Base-by-base conservation (phyloP, 2,797 vertebrate species). In the Brachyrhaphis roseni region DNA sequence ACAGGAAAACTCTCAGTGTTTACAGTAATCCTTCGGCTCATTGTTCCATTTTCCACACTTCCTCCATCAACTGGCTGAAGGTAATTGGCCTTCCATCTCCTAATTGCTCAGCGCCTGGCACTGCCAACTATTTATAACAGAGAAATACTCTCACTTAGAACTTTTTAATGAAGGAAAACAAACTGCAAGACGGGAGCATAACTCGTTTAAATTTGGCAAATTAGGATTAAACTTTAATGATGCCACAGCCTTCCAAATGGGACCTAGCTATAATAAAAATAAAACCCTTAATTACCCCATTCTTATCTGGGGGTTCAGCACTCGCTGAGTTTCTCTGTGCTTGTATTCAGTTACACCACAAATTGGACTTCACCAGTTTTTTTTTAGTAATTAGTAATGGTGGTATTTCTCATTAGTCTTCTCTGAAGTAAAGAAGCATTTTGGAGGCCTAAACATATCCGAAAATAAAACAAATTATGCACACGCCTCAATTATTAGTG, bases 181-280 rank as follows among this genome's bases (percentile, higher is more conserved):
- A 88, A 90, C 82, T 77, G 77, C 86, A 87, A 84, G 88, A 87
- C 80, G 78, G 88, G 78, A 78, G 47, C 82, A 73, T 80, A 77
- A 79, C 80, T 89, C 78, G 86, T 82, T 76, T 51, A 47, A 75
- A 85, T 84, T 76, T 85, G 83, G 68, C 80, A 82, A 84, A 88
- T 90, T 78, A 76, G 84, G 89, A 93, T 71, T 79, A 79, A 87
- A 90, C 34, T 57, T 36, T 85, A 86, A 83, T 80, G 68, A 59
- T 2, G 81, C 66, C n/a, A 80, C 86, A 86, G 92, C 89, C 90
- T 92, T 36, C 83, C 89, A 91, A 89, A 90, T 89, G 86, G 88
- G 88, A 92, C 28, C 64, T 88, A 78, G 87, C 79, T 77, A 75
- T 23, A 55, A 39, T 41, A 39, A 68, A 68, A 68, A 68, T 23